Base-by-base conservation (phyloP, 2,797 vertebrate species). In the Acestrorhynchus altus region DNA sequence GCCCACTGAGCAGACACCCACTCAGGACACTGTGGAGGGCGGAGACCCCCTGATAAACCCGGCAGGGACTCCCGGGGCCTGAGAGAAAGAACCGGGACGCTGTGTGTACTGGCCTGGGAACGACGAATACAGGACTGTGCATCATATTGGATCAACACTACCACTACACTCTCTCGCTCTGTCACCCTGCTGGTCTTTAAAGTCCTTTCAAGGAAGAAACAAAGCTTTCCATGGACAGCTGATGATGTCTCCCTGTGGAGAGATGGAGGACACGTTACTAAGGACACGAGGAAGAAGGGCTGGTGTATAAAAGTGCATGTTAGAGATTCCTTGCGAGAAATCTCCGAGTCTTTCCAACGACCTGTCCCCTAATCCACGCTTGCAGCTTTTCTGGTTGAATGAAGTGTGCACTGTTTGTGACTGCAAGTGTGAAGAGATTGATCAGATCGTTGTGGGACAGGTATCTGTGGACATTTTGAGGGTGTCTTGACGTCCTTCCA, bases 1-100 rank as follows among this genome's bases (percentile, higher is more conserved):
- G 84, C 26, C 77, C 1, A 92, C 92, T 0, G 92, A 89, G 84
- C 92, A 88, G 67, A 95, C 92, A 0, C 94, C 95, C 0, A 83
- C 87, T 42, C 93, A 92, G 42, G 95, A 95, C 4, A 69, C n/a
- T 0, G 39, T 51, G 1, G 94, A 94, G 0, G 92, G 95, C 0
- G 90, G 84, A 0, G 91, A 93, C 47, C 96, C 96, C 0, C 95
- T 98, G n/a, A 95, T 98, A 85, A 95, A 90, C 57, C 93, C 94
- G 80, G 95, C 95, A 0, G 97, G 95, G 4, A 99, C 98, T 20
- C 97, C 98, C 0, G 97, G 98, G 15, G 97, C 97, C 78, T 99
- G 96, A 51, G 26, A 64, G 20, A 16, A 76, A 84, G 18, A 61
- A 15, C 22, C 6, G 31, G 31, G 31, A 35, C 2, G 6, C 2